Conservation (phyloP, 1,140 invertebrate species). For the Cyclina sinensis region DNA sequence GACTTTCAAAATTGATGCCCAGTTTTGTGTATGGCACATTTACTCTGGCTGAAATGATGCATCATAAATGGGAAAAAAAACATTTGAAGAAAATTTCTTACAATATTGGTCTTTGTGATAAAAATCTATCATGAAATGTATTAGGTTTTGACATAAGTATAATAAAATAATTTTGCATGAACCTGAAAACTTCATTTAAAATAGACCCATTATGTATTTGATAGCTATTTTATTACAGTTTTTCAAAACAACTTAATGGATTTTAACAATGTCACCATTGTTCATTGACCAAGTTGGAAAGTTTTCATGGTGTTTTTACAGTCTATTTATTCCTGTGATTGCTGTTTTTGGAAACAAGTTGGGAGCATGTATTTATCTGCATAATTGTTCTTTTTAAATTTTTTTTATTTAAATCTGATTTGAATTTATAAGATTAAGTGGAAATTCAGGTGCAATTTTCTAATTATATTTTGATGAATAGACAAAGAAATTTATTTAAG, state of each 20-base stretch:
- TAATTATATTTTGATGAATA: no score
- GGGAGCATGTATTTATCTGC: no score
- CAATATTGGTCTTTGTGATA: background rate
- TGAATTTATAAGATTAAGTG: no score
- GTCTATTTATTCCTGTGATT: background rate
- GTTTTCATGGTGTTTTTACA: background rate
- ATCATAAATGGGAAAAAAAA: no score
- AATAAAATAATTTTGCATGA: background rate
- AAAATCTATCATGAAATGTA: background rate
- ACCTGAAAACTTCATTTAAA: background rate
- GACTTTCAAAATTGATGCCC: background rate
- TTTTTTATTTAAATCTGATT: no score
- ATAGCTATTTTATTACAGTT: constrained; percentile 43
- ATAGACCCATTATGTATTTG: background rate
- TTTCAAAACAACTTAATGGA: constrained; percentile 6
- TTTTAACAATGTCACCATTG: constrained; percentile 11
- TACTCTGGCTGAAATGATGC: background rate
- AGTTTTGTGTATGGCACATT: background rate
- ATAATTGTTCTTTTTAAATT: no score
- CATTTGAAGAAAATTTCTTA: background rate
- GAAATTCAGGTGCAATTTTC: no score
- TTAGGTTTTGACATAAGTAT: background rate
- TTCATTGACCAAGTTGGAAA: background rate
- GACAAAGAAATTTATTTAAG: no score
- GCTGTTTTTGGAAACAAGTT: background rate